Percentiles rank a stretch among this genome's conserved stretches.
These are phyloP conservation scores for Micromys minutus DNA, from an alignment of 2,113 vertebrate genomes.

Conservation along the genomic window DNA sequence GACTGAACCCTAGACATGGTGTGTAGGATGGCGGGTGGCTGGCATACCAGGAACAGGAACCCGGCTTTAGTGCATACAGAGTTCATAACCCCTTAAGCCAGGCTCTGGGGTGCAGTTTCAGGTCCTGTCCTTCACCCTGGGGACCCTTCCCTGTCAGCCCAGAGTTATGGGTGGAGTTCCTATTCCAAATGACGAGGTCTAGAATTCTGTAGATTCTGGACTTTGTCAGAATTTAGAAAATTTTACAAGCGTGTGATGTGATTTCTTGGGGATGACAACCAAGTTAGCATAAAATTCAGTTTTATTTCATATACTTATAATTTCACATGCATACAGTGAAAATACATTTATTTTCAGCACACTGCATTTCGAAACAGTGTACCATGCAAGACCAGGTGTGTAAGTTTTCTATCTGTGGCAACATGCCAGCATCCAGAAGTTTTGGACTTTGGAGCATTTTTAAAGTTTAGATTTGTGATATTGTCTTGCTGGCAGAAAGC, in stretches of 20 bases:
- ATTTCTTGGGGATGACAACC: background rate
- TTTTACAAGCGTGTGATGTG: background rate
- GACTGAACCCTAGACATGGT: background rate
- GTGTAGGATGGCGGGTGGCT: background rate
- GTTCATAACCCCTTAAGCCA: background rate
- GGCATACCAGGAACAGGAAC: background rate
- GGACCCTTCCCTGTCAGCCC: background rate
- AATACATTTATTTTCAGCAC: background rate
- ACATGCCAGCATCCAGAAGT: background rate
- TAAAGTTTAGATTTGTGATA: background rate
- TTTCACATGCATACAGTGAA: too few relatives aligned
- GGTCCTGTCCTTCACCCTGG: background rate
- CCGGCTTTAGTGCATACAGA: background rate
- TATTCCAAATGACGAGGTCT: background rate
- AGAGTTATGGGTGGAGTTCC: background rate
- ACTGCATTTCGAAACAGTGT: background rate
- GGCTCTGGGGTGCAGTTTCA: background rate
- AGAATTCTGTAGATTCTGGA: background rate
- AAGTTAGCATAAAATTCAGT: background rate
- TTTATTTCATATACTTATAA: too few relatives aligned
- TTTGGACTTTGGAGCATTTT: background rate
- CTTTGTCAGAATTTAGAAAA: background rate
- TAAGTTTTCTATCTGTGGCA: background rate
- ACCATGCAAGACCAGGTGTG: background rate
- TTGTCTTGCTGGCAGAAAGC: background rate